Percentiles rank a stretch among this genome's conserved stretches.
Evolutionary conservation across 2,113 vertebrate genomes (phyloP).

Genomic region (Apodemus speciosus): DNA sequence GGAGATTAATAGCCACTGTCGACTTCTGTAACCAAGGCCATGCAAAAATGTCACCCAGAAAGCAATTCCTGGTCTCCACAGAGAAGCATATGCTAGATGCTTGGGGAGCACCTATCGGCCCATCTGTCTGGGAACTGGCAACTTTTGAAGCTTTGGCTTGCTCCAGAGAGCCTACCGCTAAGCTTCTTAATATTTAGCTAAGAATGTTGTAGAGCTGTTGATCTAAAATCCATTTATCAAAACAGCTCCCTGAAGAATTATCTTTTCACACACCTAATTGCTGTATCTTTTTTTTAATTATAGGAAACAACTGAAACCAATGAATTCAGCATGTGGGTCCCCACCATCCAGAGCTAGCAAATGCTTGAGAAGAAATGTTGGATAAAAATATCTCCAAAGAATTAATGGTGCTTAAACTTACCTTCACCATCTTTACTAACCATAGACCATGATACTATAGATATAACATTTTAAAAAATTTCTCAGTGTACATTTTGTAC

Average conservation of each 20-base stretch:
- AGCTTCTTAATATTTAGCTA: background rate
- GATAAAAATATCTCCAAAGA: background rate
- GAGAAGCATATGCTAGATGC: slow-evolving; percentile 67
- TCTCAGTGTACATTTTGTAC: background rate
- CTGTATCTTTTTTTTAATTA: background rate
- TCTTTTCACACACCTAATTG: background rate
- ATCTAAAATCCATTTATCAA: slow-evolving; percentile 65
- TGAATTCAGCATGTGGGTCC: background rate
- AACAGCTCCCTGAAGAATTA: slow-evolving; percentile 58
- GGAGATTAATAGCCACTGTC: slow-evolving; percentile 56
- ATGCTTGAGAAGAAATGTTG: background rate
- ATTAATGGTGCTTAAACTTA: background rate
- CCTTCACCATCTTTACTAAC: background rate
- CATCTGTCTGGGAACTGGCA: slow-evolving; percentile 64
- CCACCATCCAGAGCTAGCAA: background rate
- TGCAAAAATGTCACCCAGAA: slow-evolving; percentile 60
- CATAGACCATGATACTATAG: background rate
- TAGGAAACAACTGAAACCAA: slow-evolving; percentile 3
- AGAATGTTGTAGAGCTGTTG: slow-evolving; percentile 9
- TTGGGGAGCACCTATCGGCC: slow-evolving; percentile 48
- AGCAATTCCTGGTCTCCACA: slow-evolving; percentile 49
- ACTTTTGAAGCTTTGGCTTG: slow-evolving; percentile 48
- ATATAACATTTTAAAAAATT: background rate
- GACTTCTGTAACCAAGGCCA: slow-evolving; percentile 31
- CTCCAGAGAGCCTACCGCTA: slow-evolving; percentile 33